Evolutionary conservation across 2,888 invertebrate species (phyloP), one percentile per base, ranked within the genome.

Genomic region (Eilema sororculum): DNA sequence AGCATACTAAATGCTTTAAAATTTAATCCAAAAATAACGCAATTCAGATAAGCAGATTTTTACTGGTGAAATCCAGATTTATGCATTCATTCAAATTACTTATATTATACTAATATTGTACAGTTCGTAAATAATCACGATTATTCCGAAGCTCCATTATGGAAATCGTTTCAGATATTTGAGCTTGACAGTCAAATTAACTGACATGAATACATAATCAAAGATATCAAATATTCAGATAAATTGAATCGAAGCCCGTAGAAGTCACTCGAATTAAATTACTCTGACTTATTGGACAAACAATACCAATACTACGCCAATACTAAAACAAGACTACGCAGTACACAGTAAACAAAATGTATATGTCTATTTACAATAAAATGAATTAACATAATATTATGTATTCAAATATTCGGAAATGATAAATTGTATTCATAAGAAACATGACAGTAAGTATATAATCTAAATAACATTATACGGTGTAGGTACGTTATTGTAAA

Each of bases 81-180:
- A n/a, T 52, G 0, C 8, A 20, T 1, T 8, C 52, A n/a, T 52
- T 52, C n/a, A 52, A 52, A n/a, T 8, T 52, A 52, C 9, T 52
- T 52, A 52, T 52, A n/a, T n/a, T n/a, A n/a, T 52, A 9, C 5
- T n/a, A n/a, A n/a, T n/a, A 52, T 52, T 52, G n/a, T 46, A 46
- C 46, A 46, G 20, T 46, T 52, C n/a, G n/a, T 8, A n/a, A 13
- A 9, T n/a, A 52, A n/a, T 52, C 52, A 52, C n/a, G 9, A 52
- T 52, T n/a, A 52, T 52, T 3, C n/a, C 2, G 52, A 20, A 52
- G n/a, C 9, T 52, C 52, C 8, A 8, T 52, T 52, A 52, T 52
- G 52, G 46, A 52, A 52, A 52, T 52, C 52, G n/a, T 52, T 52
- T 52, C 9, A 52, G 46, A 52, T 52, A 52, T 52, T 52, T n/a